These are phyloP conservation scores for Forbesichthys papilliferus DNA, from an alignment of 2,113 vertebrate species.

Conservation along the genomic window DNA sequence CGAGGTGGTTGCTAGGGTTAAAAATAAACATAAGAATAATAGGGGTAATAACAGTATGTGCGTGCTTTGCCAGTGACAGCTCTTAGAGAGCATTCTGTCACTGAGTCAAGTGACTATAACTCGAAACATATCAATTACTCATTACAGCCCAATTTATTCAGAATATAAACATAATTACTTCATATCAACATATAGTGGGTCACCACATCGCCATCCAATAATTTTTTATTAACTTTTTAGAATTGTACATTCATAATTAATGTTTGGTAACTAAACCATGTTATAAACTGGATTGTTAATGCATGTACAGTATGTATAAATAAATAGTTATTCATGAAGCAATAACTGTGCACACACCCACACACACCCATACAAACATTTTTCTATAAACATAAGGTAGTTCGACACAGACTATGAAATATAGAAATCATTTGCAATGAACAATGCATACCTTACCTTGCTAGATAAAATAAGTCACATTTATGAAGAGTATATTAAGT, in stretches of 20 bases:
- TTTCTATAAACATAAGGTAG: no score
- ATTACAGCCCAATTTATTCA: constrained; percentile 32
- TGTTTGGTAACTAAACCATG: constrained; percentile 11
- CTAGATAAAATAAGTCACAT: no score
- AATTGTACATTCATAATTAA: constrained; percentile 6
- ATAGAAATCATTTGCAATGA: no score
- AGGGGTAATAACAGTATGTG: no score
- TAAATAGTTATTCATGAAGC: constrained; percentile 70
- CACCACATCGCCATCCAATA: constrained; percentile 25
- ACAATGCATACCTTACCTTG: no score
- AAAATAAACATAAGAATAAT: no score
- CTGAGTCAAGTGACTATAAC: constrained; percentile 30
- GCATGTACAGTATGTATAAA: neutral
- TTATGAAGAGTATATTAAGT: no score
- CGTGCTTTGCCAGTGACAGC: no score
- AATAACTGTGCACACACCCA: constrained; percentile 47
- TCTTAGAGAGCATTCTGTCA: constrained; percentile 23
- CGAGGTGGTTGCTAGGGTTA: no score
- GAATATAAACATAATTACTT: constrained; percentile 24
- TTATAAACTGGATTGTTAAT: constrained; percentile 6
- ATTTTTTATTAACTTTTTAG: constrained; percentile 38
- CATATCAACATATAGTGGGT: constrained; percentile 20
- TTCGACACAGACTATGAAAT: no score
- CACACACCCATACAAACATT: constrained; percentile 1
- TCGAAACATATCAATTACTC: constrained; percentile 12